Evolutionary conservation across 1,140 invertebrate species (phyloP).

Genomic region (Euschistus heros): DNA sequence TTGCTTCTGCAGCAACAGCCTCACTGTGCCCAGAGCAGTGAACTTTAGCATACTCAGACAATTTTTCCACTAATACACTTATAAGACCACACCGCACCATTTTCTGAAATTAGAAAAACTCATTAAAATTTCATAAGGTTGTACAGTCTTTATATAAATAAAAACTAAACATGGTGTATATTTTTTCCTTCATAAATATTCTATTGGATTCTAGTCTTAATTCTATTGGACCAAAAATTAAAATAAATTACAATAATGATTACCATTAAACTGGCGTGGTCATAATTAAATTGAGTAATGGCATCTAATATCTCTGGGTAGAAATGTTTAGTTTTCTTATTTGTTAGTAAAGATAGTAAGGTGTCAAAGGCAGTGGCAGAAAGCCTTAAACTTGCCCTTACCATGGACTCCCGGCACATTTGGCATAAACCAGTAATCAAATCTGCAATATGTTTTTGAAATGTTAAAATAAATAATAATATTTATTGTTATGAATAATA

Average conservation of each 20-base stretch:
- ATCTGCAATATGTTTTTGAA: slow-evolving; percentile 21
- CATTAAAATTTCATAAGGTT: neutral
- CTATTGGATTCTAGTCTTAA: too few relatives aligned
- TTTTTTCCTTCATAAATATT: too few relatives aligned
- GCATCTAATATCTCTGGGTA: slow-evolving; percentile 24
- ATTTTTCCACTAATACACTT: slow-evolving; percentile 16
- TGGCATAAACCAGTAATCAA: slow-evolving; percentile 25
- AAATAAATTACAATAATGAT: slow-evolving; percentile 1
- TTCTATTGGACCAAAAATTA: neutral
- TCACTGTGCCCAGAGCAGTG: slow-evolving; percentile 8
- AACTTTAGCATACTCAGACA: slow-evolving; percentile 16
- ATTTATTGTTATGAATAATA: too few relatives aligned
- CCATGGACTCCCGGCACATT: slow-evolving; percentile 27
- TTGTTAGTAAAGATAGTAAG: slow-evolving; percentile 21
- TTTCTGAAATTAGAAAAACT: slow-evolving; percentile 20
- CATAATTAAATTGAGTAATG: slow-evolving; percentile 26
- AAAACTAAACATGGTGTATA: neutral
- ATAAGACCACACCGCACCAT: slow-evolving; percentile 18
- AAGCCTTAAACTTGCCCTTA: slow-evolving; percentile 18
- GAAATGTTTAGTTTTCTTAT: slow-evolving; percentile 22
- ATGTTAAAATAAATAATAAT: too few relatives aligned
- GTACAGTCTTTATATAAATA: neutral
- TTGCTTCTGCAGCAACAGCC: slow-evolving; percentile 5
- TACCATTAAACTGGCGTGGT: slow-evolving; percentile 21
- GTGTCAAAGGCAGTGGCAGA: slow-evolving; percentile 21